phyloP scores from a whole-genome alignment of 2,797 vertebrate species.

The Channa striata region DNA sequence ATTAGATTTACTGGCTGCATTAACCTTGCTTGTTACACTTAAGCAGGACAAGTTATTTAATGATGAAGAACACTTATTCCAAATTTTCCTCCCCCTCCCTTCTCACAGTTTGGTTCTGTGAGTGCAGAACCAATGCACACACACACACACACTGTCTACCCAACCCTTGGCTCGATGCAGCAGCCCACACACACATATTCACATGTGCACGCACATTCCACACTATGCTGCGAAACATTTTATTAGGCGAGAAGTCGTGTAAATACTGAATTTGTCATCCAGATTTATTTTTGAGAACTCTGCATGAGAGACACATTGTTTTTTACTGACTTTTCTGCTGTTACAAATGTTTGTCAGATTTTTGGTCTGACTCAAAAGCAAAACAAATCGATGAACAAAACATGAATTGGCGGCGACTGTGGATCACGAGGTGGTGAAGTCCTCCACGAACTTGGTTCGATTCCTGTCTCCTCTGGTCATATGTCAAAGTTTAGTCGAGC shows the following conservation, averaged over 20 bases:
- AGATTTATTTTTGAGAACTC: constrained; percentile 14
- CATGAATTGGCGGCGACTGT: too few relatives aligned
- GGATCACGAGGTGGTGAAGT: too few relatives aligned
- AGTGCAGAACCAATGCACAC: constrained; percentile 31
- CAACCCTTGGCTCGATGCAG: constrained; percentile 30
- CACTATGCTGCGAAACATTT: constrained; percentile 60
- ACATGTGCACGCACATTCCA: constrained; percentile 66
- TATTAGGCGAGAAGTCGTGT: constrained; percentile 46
- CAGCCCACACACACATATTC: constrained; percentile 55
- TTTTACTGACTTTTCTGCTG: too few relatives aligned
- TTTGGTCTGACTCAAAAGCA: too few relatives aligned
- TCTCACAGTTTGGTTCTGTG: constrained; percentile 15
- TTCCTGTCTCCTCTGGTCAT: too few relatives aligned
- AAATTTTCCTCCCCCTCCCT: constrained; percentile 13
- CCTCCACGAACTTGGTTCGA: too few relatives aligned
- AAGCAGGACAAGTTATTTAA: background rate
- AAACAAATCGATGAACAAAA: too few relatives aligned
- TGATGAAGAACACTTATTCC: constrained; percentile 6
- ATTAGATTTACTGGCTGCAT: background rate
- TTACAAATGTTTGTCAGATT: too few relatives aligned
- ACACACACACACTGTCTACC: constrained; percentile 37
- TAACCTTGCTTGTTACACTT: background rate
- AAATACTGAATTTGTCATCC: constrained; percentile 48
- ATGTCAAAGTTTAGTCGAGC: too few relatives aligned
- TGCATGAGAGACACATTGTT: background rate